Percentiles rank a stretch among this genome's conserved stretches.
Conservation (phyloP, 2,113 vertebrate species). For the Pterocles gutturalis region DNA sequence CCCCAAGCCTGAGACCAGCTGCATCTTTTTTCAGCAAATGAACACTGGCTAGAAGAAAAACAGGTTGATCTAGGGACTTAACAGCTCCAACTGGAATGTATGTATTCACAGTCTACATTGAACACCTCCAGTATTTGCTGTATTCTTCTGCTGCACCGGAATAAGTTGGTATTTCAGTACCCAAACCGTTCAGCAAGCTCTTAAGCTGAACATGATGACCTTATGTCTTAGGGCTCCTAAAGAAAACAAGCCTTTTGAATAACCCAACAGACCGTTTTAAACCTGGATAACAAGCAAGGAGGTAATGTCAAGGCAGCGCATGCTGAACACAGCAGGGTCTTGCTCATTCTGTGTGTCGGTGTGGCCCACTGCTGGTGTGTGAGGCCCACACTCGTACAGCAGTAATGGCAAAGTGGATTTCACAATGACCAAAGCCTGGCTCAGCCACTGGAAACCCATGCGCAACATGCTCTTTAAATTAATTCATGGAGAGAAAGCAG, state of each 20-base stretch:
- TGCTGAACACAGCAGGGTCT: constrained; percentile 22
- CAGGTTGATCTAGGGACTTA: background rate
- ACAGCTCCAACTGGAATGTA: background rate
- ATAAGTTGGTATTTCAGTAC: background rate
- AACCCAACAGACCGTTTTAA: constrained; percentile 9
- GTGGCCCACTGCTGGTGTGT: background rate
- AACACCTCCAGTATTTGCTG: background rate
- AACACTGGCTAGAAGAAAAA: background rate
- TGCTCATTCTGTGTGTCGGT: background rate
- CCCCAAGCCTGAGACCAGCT: background rate
- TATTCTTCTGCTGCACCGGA: background rate
- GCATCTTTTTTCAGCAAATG: background rate
- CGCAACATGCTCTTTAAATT: constrained; percentile 14
- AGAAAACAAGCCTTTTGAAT: background rate
- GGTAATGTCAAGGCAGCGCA: background rate
- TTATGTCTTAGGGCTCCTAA: background rate
- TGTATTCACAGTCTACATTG: background rate
- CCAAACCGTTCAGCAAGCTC: background rate
- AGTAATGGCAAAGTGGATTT: constrained; percentile 15
- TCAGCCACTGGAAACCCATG: constrained; percentile 26
- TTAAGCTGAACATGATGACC: background rate
- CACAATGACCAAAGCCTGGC: constrained; percentile 23
- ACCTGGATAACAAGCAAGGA: constrained; percentile 25
- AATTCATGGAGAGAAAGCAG: constrained; percentile 64
- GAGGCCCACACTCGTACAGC: background rate